Conservation (phyloP, 2,797 vertebrate genomes). For the Pangasius mekongensis region DNA sequence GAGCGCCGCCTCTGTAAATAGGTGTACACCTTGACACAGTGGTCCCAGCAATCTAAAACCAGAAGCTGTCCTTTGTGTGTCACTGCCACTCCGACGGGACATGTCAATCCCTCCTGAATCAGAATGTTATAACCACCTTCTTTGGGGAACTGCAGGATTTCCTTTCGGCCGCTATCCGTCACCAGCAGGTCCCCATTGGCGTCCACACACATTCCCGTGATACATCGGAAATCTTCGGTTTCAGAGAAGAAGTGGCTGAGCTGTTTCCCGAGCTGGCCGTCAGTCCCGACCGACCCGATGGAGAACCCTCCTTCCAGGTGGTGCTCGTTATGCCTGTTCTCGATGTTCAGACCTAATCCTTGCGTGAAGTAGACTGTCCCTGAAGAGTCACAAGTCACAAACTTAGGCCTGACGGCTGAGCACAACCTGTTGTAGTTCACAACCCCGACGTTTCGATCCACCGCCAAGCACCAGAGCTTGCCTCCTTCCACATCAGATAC, state of each 20-base stretch:
- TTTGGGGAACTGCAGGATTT: conserved; percentile 95
- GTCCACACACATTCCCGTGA: conserved; percentile 97
- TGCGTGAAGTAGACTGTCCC: conserved; percentile 97
- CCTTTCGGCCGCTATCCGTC: conserved; percentile 92
- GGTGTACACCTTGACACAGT: conserved; percentile 96
- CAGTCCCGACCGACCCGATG: conserved; percentile 88
- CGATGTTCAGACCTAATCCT: conserved; percentile 91
- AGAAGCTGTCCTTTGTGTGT: conserved; percentile 95
- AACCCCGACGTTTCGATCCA: conserved; percentile 89
- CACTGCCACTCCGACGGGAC: conserved; percentile 90
- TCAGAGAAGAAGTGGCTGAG: conserved; percentile 97
- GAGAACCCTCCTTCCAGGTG: conserved; percentile 96
- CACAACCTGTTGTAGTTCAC: conserved; percentile 93
- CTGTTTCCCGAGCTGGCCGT: conserved; percentile 91
- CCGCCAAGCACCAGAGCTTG: conserved; percentile 93
- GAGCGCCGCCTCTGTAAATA: conserved; percentile 88
- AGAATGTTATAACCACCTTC: conserved; percentile 91
- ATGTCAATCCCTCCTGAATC: conserved; percentile 90
- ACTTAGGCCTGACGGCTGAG: conserved; percentile 93
- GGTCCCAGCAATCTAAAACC: conserved; percentile 97
- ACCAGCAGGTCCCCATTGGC: conserved; percentile 92
- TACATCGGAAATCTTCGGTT: conserved; percentile 95
- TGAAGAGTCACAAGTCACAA: conserved; percentile 90
- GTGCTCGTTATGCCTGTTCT: conserved; percentile 92
- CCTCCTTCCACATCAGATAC: conserved; percentile 96